These are phyloP conservation scores for Sebastes flavidus DNA, from an alignment of 2,797 vertebrate genomes.

Conservation along the genomic window DNA sequence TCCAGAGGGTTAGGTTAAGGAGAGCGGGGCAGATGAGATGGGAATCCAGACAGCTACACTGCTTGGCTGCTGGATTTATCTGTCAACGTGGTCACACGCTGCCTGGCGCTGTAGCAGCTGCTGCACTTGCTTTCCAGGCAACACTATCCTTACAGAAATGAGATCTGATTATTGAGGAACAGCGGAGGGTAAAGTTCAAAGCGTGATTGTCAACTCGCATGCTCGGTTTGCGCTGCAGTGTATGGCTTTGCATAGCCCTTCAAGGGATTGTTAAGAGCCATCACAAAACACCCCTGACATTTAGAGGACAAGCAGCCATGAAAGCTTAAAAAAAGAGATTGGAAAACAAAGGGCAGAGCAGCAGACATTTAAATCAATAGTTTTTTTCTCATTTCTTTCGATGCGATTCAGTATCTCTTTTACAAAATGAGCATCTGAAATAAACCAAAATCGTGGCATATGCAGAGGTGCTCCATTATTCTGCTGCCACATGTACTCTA, in stretches of 20 bases:
- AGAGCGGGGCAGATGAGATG: slow-evolving; percentile 49
- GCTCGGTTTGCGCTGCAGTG: slow-evolving; percentile 55
- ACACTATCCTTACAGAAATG: slow-evolving; percentile 39
- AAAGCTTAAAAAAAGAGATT: slow-evolving; percentile 42
- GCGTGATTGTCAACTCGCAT: slow-evolving; percentile 55
- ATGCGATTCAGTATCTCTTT: slow-evolving; percentile 33
- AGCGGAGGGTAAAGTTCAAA: slow-evolving; percentile 60
- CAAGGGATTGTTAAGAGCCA: slow-evolving; percentile 57
- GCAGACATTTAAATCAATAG: slow-evolving; percentile 49
- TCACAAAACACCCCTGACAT: slow-evolving; percentile 72
- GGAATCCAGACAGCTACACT: slow-evolving; percentile 51
- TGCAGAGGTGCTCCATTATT: slow-evolving; percentile 35
- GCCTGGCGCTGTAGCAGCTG: slow-evolving; percentile 53
- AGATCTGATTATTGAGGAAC: slow-evolving; percentile 68
- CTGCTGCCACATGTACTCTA: slow-evolving; percentile 26
- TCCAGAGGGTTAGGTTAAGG: slow-evolving; percentile 54
- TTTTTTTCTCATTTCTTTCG: slow-evolving; percentile 6
- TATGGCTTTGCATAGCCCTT: slow-evolving; percentile 48
- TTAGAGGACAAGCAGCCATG: slow-evolving; percentile 67
- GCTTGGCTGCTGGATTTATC: slow-evolving; percentile 69
- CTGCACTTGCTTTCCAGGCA: slow-evolving; percentile 51
- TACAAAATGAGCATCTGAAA: slow-evolving; percentile 33
- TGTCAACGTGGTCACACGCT: slow-evolving; percentile 54
- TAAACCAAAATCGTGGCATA: slow-evolving; percentile 9
- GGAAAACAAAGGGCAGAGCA: slow-evolving; percentile 43